Conservation (phyloP, 2,113 vertebrate species). For the Lethenteron camtschaticum region DNA sequence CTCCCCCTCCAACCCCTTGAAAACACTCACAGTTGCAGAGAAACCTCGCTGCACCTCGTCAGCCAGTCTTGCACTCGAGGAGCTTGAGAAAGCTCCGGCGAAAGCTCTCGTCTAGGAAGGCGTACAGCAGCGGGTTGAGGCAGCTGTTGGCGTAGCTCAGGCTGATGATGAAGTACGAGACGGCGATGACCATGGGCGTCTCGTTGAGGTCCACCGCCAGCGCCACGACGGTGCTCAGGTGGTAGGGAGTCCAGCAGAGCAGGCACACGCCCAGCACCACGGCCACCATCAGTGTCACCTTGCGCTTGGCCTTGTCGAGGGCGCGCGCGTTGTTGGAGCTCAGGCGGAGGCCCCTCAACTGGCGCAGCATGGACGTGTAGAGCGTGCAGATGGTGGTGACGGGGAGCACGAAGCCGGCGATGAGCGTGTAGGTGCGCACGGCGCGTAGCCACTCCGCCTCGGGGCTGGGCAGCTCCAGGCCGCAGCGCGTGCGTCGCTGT, state of each 20-base stretch:
- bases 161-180: conserved; percentile 62
- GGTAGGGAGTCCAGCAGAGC: conserved; percentile 70
- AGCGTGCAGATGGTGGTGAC: conserved; percentile 54
- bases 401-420: conserved; percentile 54
- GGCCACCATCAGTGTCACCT: conserved; percentile 59
- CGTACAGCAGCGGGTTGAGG: conserved; percentile 55
- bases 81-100: conserved; percentile 46
- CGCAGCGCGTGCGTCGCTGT: conserved; percentile 27
- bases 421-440: conserved; percentile 48
- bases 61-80: conserved; percentile 37
- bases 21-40: no score
- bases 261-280: conserved; percentile 53
- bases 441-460: conserved; percentile 56
- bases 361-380: conserved; percentile 51
- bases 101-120: conserved; percentile 64
- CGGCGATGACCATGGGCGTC: conserved; percentile 41
- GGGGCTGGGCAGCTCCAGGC: conserved; percentile 48
- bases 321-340: conserved; percentile 50
- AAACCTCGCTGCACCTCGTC: conserved; percentile 10
- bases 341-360: conserved; percentile 42
- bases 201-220: conserved; percentile 51
- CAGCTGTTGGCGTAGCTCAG: conserved; percentile 72
- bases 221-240: conserved; percentile 57
- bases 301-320: conserved; percentile 61
- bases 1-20: no score